A percentile compares a stretch with the other conserved stretches of the same genome.
phyloP scores from a whole-genome alignment of 2,888 invertebrate genomes.

The Trypoxylon attenuatum region DNA sequence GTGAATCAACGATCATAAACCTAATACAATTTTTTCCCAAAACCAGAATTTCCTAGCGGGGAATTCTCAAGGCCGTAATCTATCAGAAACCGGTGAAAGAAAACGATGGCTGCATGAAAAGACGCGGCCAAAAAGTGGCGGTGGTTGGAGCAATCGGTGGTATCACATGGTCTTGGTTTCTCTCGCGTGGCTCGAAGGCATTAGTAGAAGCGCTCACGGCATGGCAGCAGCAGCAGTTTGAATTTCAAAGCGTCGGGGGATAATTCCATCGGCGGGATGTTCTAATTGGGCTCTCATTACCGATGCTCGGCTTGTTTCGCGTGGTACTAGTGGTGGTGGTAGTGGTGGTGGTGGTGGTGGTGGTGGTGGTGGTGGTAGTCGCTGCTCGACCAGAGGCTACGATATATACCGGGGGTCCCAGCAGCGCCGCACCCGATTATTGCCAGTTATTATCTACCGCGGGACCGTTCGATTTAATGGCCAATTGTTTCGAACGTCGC shows the following conservation, averaged over 20 bases:
- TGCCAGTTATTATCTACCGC: conserved; percentile 72
- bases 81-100: no score
- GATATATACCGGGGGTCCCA: conserved; percentile 56
- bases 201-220: conserved; percentile 65
- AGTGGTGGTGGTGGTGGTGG: no score
- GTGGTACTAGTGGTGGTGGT: conserved; percentile 15
- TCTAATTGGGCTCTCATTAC: conserved; percentile 74
- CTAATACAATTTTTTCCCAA: no score
- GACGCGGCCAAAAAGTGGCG: background rate
- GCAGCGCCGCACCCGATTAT: conserved; percentile 69
- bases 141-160: background rate
- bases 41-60: no score
- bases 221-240: conserved; percentile 72
- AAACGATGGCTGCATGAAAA: background rate
- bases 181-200: conserved; percentile 66
- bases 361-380: no score
- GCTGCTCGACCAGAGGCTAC: no score
- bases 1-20: no score
- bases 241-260: conserved; percentile 71
- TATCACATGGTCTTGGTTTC: conserved; percentile 15
- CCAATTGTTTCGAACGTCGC: conserved; percentile 71
- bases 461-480: conserved; percentile 73
- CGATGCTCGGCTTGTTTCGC: conserved; percentile 72
- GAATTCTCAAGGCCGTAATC: no score
- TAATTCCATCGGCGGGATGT: conserved; percentile 73